Evolutionary conservation across 2,888 invertebrate genomes (phyloP), one percentile per base, ranked within the genome.

Genomic region (Morpho helenor): DNA sequence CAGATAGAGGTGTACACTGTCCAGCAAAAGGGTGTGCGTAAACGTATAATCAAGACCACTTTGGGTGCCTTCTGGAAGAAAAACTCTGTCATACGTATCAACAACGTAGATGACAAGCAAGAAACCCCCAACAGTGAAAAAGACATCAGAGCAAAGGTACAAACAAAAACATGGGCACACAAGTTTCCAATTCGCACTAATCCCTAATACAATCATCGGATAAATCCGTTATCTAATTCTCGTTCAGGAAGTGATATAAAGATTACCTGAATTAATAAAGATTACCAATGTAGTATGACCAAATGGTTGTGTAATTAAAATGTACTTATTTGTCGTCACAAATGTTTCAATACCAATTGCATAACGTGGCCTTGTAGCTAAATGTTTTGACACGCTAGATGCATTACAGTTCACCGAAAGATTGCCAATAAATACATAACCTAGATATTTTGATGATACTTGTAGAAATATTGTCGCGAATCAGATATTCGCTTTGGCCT

Each of bases 71-170:
- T 94, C 76, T 95, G 95, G 95, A 92, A 92, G 70, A 91, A 92
- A 70, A 93, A 92, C 70, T 93, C 93, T 69, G 92, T 92, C 71
- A 91, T 95, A 75, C 91, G 94, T 68, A 95, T 95, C 75, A 94
- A 94, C 82, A 95, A 95, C 75, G 93, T 94, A 72, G 92, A 92
- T 68, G 95, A 95, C 80, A 94, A 94, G 74, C 93, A 93, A 73
- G 93, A 94, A 77, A 87, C 91, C 52, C 92, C 94, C 45, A 93
- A 94, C 80, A 89, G 77, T 67, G 94, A 94, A 71, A 93, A 93
- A 78, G 92, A 93, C 79, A 94, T 94, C 72, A 90, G 93, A 79
- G 93, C 92, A 72, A 94, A 94, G 93, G 93, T 93, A 87, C 46
- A 58, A 46, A 52, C 47, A 55, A 48, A 61, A 67, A 40, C 59